Evolutionary conservation across 2,888 invertebrate species (phyloP), one percentile per base, ranked within the genome.

Genomic region (Anticlea derivata): DNA sequence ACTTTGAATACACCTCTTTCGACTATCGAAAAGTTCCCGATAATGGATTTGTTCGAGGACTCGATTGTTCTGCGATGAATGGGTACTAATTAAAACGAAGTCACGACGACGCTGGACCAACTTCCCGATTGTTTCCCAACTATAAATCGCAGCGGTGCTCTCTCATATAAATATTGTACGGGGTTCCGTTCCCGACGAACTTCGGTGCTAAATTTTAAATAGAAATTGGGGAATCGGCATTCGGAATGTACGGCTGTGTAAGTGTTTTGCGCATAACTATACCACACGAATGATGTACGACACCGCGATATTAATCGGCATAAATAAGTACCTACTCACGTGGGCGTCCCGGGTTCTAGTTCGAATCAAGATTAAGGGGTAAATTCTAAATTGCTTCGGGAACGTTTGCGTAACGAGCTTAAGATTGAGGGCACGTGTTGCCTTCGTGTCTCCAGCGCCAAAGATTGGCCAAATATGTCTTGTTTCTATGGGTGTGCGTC

Each of bases 81-180:
- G 88, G 89, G 86, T 79, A 86, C 89, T 91, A 91, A 91, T 91
- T 91, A 91, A 90, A 91, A 91, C 82, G 86, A 86, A 89, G 88
- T 89, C 87, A 84, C 81, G 83, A 76, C 84, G 83, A 76, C 68
- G 83, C 75, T 70, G 81, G 86, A 83, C 85, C 78, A 84, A 88
- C 79, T 87, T 87, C 72, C 70, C 80, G 80, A 87, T 86, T 87
- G 86, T 88, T 85, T 78, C 78, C 75, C 60, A 80, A 85, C 86
- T 86, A 86, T 86, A 87, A 88, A 87, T 87, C 85, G 83, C 75
- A 70, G 80, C 70, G 65, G 75, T 66, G 70, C 75, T 76, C 76
- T 58, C 65, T 73, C 80, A 85, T 88, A 87, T 86, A 87, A 86
- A 87, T 87, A 88, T 85, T 82, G 81, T 73, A 76, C 74, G 73